phyloP scores from a whole-genome alignment of 2,113 vertebrate species.

The Triplophysa rosa region DNA sequence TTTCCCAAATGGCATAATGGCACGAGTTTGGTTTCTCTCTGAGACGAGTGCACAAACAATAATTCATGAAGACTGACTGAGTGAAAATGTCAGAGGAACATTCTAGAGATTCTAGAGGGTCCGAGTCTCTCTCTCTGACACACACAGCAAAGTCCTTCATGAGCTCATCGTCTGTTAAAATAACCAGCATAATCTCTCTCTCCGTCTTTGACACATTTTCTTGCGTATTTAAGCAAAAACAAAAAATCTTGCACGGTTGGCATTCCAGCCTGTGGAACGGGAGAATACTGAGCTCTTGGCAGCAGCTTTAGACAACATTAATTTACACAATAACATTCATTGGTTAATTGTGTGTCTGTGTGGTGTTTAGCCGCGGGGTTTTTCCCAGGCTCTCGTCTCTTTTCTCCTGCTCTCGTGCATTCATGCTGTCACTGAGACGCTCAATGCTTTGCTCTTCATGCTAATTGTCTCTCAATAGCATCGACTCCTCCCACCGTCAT shows the following conservation, averaged over 20 bases:
- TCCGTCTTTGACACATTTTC: conserved; percentile 57
- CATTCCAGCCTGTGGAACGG: conserved; percentile 56
- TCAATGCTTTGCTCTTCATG: conserved; percentile 78
- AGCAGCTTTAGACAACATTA: conserved; percentile 66
- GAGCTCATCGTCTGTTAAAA: conserved; percentile 41
- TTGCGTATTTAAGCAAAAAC: conserved; percentile 51
- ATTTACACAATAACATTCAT: conserved; percentile 67
- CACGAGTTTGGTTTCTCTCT: too few relatives aligned
- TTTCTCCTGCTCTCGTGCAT: conserved; percentile 75
- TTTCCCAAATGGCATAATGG: too few relatives aligned
- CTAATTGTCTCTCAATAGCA: conserved; percentile 78
- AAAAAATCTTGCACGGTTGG: conserved; percentile 64
- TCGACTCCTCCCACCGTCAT: conserved; percentile 77
- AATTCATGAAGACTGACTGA: too few relatives aligned
- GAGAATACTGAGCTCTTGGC: conserved; percentile 69
- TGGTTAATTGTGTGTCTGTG: conserved; percentile 66
- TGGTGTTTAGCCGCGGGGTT: conserved; percentile 60
- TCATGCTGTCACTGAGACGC: conserved; percentile 72
- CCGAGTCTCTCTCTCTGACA: conserved; percentile 28
- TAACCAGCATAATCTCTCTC: conserved; percentile 44
- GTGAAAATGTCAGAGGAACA: background rate
- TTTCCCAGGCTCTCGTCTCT: conserved; percentile 82
- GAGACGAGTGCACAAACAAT: too few relatives aligned
- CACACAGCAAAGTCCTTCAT: conserved; percentile 19
- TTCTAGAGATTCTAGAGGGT: background rate